These are phyloP conservation scores for Hypercompe scribonia DNA, from an alignment of 2,888 invertebrate genomes.

Conservation along the genomic window DNA sequence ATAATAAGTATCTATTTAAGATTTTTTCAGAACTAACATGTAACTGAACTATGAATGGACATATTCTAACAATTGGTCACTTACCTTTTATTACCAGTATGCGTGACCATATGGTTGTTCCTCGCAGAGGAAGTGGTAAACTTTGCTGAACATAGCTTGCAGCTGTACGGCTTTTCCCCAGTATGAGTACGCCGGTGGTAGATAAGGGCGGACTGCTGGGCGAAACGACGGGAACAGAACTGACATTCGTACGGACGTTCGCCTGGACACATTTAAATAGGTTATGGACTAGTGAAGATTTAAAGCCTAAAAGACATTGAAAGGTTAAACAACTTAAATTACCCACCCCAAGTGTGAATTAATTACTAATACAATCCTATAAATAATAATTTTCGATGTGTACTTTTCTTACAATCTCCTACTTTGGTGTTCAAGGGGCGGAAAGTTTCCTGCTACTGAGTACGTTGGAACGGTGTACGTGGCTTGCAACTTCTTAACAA, in stretches of 20 bases:
- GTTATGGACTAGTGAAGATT: background rate
- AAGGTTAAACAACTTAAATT: background rate
- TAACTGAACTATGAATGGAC: no score
- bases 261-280: conserved; percentile 56
- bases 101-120: conserved; percentile 83
- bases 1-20: no score
- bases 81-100: conserved; percentile 79
- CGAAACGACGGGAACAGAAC: conserved; percentile 81
- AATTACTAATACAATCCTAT: no score
- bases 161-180: conserved; percentile 83
- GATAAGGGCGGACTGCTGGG: conserved; percentile 83
- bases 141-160: conserved; percentile 78
- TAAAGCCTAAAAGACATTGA: background rate
- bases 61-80: no score
- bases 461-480: no score
- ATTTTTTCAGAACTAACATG: no score
- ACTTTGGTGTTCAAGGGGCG: no score
- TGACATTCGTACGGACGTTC: conserved; percentile 84
- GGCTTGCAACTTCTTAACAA: no score
- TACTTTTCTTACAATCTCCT: no score
- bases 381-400: no score
- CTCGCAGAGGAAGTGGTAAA: conserved; percentile 84
- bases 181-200: conserved; percentile 85
- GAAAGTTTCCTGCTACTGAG: no score
- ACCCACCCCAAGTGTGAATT: no score